Evolutionary conservation across 1,140 invertebrate species (phyloP), one percentile per base, ranked within the genome.

Genomic region (Brachionus asplanchnoidis): DNA sequence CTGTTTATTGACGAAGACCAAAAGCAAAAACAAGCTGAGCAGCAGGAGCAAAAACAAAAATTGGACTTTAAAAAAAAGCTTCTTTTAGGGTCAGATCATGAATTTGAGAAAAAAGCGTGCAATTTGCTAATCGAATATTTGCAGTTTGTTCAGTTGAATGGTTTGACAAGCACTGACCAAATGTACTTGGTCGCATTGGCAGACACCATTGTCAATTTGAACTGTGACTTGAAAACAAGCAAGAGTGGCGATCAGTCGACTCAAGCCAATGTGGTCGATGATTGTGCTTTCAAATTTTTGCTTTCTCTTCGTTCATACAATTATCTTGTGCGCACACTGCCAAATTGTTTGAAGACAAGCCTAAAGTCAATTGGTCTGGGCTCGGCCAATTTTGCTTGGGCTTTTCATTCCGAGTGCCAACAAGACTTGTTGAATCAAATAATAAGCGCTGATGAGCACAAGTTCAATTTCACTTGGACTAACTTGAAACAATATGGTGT

Each of bases 171-270:
- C 88, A 92, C 99, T 26, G 98, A 99, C 90, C 98, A 99, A 89
- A 99, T 99, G 97, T 97, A 99, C 90, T 91, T 99, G 32, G 89
- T 99, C 8, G 97, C 97, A 5, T 89, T 99, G 23, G 97, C 97
- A 26, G 97, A 99, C 87, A 99, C 98, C 0, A 96, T 99, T 0
- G 96, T 96, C 0, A 88, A 88, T 80, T 88, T 88, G 42, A 88
- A 89, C 70, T 86, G 88, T 53, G 90, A 90, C 75, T 87, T 90
- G 85, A 86, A 85, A 46, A 84, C 32, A 20, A 42, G 2, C 44
- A 32, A 44, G 1, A 36, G 26, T 36, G 32, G 26, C 32, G 32
- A 23, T 9, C 56, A 7, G 11, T 26, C 17, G n/a, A 32, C 6
- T 70, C 60, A 68, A 68, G 44, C n/a, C 50, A n/a, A 46, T 46